A percentile compares a stretch with the other conserved stretches of the same genome.
Evolutionary conservation across 37 sponge, comb jelly and placozoan species (phyloP).

Genomic region (Cliona cf. orientalis): DNA sequence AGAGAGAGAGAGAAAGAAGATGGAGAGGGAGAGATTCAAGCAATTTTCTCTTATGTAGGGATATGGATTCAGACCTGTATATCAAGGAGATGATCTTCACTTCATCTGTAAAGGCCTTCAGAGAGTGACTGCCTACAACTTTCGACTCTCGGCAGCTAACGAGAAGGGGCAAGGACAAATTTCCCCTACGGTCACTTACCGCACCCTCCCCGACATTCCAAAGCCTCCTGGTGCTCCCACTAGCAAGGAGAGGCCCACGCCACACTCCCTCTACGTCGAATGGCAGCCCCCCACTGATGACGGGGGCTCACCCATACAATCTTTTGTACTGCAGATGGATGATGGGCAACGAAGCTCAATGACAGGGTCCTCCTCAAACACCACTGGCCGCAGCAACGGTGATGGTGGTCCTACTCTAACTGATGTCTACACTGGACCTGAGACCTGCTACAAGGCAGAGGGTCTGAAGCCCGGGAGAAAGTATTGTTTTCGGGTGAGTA

Average conservation of each 20-base stretch:
- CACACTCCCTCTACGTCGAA: slow-evolving; percentile 26
- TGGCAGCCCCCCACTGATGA: slow-evolving; percentile 44
- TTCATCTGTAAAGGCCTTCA: slow-evolving; percentile 45
- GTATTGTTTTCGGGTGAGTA: slow-evolving; percentile 24
- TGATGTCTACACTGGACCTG: slow-evolving; percentile 42
- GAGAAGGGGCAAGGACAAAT: slow-evolving; percentile 35
- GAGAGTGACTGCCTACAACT: slow-evolving; percentile 41
- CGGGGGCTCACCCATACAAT: slow-evolving; percentile 21
- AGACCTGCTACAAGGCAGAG: slow-evolving; percentile 8
- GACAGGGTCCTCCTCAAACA: not conserved
- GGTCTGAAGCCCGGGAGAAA: slow-evolving; percentile 40
- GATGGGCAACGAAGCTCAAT: not conserved
- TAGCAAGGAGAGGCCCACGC: slow-evolving; percentile 25
- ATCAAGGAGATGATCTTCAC: slow-evolving; percentile 45
- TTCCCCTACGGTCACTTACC: slow-evolving; percentile 32
- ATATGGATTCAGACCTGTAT: slow-evolving; percentile 73
- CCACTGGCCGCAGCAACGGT: no score
- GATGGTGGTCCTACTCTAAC: not conserved
- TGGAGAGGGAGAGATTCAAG: not conserved
- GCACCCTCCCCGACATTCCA: slow-evolving; percentile 41
- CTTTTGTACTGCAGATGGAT: slow-evolving; percentile 19
- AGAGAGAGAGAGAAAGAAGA: not conserved
- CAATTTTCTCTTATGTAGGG: slow-evolving; percentile 36
- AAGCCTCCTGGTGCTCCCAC: slow-evolving; percentile 24
- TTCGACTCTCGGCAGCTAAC: slow-evolving; percentile 57